phyloP scores from a whole-genome alignment of 2,797 vertebrate genomes.

The Vultur gryphus region DNA sequence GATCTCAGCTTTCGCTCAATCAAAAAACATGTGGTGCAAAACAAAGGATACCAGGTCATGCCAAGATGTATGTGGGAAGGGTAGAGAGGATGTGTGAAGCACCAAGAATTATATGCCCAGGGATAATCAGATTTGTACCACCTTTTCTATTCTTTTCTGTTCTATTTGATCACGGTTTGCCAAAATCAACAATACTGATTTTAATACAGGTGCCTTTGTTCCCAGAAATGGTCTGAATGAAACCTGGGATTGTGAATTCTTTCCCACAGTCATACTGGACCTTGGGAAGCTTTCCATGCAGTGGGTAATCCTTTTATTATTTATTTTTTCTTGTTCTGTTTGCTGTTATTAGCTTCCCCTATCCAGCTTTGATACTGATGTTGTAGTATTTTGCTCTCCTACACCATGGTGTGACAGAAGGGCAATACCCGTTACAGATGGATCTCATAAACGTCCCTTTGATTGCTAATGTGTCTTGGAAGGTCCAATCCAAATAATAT shows the following conservation, averaged over 20 bases:
- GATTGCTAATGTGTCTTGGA: background rate
- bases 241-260: conserved; percentile 13
- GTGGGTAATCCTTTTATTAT: background rate
- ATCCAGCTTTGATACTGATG: background rate
- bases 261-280: background rate
- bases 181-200: conserved; percentile 16
- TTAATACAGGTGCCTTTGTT: conserved; percentile 52
- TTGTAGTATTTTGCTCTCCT: background rate
- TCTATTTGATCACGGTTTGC: background rate
- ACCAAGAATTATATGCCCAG: background rate
- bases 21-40: background rate
- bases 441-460: background rate
- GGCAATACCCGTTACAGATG: background rate
- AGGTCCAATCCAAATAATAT: background rate
- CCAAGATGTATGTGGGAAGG: background rate
- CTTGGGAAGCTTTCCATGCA: background rate
- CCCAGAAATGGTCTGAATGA: background rate
- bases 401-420: background rate
- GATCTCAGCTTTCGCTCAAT: background rate
- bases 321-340: background rate
- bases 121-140: background rate
- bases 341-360: background rate
- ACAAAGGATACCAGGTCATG: background rate
- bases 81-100: background rate
- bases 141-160: background rate